Percentiles rank a stretch among this genome's conserved stretches.
Conservation (phyloP, 2,888 invertebrate species). For the Apocheima hispidaria region DNA sequence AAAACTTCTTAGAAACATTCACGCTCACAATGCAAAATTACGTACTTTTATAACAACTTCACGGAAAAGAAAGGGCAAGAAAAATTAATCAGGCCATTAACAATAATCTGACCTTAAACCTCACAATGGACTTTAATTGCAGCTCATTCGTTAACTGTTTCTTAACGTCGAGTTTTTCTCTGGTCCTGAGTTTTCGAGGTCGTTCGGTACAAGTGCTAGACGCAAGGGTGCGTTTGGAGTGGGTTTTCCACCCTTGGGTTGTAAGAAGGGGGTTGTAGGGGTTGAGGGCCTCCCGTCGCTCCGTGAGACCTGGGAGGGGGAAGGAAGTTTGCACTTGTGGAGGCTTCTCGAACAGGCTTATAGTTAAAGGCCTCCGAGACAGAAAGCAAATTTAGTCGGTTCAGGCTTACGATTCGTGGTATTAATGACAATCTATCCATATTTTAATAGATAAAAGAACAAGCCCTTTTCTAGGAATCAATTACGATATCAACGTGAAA, state of each 20-base stretch:
- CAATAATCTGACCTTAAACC: conserved; percentile 52
- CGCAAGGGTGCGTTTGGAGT: conserved; percentile 53
- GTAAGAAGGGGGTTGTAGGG: conserved; percentile 20
- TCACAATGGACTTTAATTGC: conserved; percentile 59
- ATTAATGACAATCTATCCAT: conserved; percentile 15
- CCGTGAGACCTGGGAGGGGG: conserved; percentile 45
- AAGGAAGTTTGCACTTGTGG: conserved; percentile 67
- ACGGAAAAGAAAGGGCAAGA: conserved; percentile 44
- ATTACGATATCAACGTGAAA: no score
- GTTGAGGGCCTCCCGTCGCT: conserved; percentile 53
- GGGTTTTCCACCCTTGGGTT: conserved; percentile 13
- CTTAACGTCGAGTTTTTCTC: conserved; percentile 40
- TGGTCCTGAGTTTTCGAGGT: conserved; percentile 74
- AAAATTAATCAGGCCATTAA: conserved; percentile 48
- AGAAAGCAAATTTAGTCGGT: conserved; percentile 38
- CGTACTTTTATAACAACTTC: conserved; percentile 32
- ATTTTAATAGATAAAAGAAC: no score
- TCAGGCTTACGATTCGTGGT: conserved; percentile 19
- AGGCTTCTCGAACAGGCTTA: conserved; percentile 60
- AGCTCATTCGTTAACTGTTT: conserved; percentile 47
- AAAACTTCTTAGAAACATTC: conserved; percentile 17
- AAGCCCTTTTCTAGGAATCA: no score
- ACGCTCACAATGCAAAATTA: conserved; percentile 29
- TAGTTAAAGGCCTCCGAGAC: conserved; percentile 50
- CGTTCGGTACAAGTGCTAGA: conserved; percentile 71